Evolutionary conservation across 2,797 vertebrate species (phyloP).

Genomic region (Phrynocephalus guinanensis): DNA sequence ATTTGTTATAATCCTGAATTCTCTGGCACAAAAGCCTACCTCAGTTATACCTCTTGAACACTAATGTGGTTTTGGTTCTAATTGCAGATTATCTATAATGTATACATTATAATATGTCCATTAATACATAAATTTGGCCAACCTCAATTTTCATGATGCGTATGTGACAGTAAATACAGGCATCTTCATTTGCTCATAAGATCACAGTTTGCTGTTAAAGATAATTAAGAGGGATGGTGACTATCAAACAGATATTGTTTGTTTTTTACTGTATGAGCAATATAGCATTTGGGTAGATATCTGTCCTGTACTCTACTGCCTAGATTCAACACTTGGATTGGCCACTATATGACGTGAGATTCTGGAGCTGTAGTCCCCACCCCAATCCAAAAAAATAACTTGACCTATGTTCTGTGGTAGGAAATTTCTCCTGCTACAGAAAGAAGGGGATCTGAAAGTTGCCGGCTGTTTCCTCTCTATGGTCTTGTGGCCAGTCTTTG

Average conservation of each 20-base stretch:
- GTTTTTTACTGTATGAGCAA: neutral
- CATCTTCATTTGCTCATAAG: neutral
- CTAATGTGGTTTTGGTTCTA: too few relatives aligned
- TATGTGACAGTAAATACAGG: neutral
- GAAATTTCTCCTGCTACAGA: neutral
- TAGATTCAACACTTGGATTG: conserved; percentile 16
- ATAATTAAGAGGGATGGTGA: neutral
- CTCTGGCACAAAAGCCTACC: too few relatives aligned
- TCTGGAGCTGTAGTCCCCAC: neutral
- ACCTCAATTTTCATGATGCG: neutral
- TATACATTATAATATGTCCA: too few relatives aligned
- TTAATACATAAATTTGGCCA: neutral
- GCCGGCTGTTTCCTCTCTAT: conserved; percentile 31
- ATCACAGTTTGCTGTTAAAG: neutral
- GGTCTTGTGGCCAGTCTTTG: conserved; percentile 20
- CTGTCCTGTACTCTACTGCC: conserved; percentile 5
- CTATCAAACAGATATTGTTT: neutral
- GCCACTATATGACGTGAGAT: too few relatives aligned
- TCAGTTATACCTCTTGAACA: too few relatives aligned
- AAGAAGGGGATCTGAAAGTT: conserved; percentile 27
- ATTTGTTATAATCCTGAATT: too few relatives aligned
- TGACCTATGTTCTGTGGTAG: neutral
- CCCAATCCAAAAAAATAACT: too few relatives aligned
- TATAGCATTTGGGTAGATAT: neutral
- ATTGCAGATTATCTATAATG: too few relatives aligned